Percentiles rank a stretch among this genome's conserved stretches.
Conservation (phyloP, 2,797 vertebrate species). For the Macropus fuliginosus region DNA sequence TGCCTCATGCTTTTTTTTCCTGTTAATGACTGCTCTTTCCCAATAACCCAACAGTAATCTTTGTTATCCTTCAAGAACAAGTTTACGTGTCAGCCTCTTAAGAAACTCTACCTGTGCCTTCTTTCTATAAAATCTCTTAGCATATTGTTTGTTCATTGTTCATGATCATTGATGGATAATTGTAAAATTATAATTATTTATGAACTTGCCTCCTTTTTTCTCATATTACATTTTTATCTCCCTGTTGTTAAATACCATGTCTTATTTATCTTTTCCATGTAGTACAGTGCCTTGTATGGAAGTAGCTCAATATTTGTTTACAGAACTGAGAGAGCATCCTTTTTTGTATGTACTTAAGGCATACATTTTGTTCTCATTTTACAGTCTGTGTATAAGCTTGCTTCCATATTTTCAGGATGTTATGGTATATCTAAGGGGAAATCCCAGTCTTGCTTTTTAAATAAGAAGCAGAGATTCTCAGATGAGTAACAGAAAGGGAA, state of each 20-base stretch:
- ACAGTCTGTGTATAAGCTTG: not conserved
- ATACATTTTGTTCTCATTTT: not conserved
- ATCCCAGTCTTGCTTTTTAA: not conserved
- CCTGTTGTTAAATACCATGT: not conserved
- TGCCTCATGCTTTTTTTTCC: not conserved
- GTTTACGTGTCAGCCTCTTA: not conserved
- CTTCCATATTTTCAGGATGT: not conserved
- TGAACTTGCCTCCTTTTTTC: not conserved
- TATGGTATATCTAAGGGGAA: not conserved
- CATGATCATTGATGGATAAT: not conserved
- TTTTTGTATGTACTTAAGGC: not conserved
- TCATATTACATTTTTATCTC: not conserved
- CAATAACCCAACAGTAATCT: not conserved
- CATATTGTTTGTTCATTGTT: not conserved
- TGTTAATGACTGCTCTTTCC: not conserved
- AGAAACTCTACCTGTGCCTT: not conserved
- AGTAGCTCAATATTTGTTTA: not conserved
- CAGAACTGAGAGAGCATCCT: not conserved
- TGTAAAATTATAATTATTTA: not conserved
- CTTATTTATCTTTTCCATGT: not conserved
- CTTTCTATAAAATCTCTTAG: not conserved
- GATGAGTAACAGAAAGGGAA: not conserved
- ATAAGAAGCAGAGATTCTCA: not conserved
- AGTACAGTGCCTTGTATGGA: not conserved
- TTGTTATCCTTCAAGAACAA: not conserved